These are phyloP conservation scores for Macrocentrus cingulum DNA, from an alignment of 1,140 invertebrate species.

Conservation along the genomic window DNA sequence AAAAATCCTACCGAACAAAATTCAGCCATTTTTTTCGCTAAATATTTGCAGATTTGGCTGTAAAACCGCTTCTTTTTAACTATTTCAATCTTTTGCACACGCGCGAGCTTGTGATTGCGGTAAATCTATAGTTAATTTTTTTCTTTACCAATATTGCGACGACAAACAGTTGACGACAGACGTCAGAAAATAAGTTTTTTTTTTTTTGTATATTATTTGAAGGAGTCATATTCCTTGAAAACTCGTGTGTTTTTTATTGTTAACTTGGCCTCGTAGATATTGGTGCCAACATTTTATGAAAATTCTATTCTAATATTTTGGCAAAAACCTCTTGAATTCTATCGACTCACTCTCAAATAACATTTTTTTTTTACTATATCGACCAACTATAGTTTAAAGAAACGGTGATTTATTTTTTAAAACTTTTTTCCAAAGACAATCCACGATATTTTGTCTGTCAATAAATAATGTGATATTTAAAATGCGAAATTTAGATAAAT, in stretches of 20 bases:
- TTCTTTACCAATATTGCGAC: not conserved
- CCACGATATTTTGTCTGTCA: too few relatives aligned
- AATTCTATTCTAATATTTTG: constrained; percentile 30
- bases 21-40: not conserved
- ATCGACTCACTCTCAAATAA: not conserved
- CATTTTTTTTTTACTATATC: not conserved
- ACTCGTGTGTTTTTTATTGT: not conserved
- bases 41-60: too few relatives aligned
- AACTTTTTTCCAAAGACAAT: too few relatives aligned
- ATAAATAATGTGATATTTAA: too few relatives aligned
- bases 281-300: constrained; percentile 13
- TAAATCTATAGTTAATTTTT: not conserved
- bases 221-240: not conserved
- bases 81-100: too few relatives aligned
- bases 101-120: constrained; percentile 2
- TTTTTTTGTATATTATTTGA: too few relatives aligned
- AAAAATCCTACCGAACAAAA: constrained; percentile 25
- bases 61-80: too few relatives aligned
- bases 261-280: constrained; percentile 1
- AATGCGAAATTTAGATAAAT: too few relatives aligned
- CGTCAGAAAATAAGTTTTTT: not conserved
- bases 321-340: constrained; percentile 9
- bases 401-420: too few relatives aligned
- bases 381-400: too few relatives aligned
- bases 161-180: not conserved